Evolutionary conservation across 2,113 vertebrate species (phyloP), one percentile per base, ranked within the genome.

Genomic region (Takifugu flavidus): DNA sequence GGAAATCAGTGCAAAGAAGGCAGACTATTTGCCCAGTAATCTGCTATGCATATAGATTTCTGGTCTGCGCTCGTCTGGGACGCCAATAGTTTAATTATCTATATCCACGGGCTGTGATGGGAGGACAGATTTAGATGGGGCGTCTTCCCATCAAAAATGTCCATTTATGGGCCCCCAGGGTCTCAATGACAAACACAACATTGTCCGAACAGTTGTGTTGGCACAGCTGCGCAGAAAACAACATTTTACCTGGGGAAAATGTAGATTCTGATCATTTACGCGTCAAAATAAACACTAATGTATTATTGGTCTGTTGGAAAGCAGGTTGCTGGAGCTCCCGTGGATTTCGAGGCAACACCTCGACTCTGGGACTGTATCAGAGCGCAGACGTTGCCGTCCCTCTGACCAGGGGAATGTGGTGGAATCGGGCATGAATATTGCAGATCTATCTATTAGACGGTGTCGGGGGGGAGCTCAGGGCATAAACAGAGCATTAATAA

Each of bases 401-500:
- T 61, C 29, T 75, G 79, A 82, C 83, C 78, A 69, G 26, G 50
- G 57, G 58, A 84, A 65, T 45, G 68, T 69, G 68, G 49, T 66
- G 66, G 61, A 70, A 72, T 65, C 62, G 53, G 62, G 67, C 67
- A 82, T 74, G 69, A 83, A 85, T 87, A 86, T 82, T 82, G 81
- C 71, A 87, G 67, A 74, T 75, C 75, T 82, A 78, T 82, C 84
- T 20, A 84, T 87, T 80, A 82, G 74, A 77, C 59, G 59, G 67
- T 70, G 70, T 65, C 5, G 58, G 67, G 66, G 80, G 70, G 74
- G 72, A 63, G 86, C 84, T 86, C 60, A 70, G 46, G 82, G 86
- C 84, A 89, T 84, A 87, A 83, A 86, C 82, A 83, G 59, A 75
- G 62, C 44, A 54, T 74, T 84, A 86, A 86, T 87, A 84, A 86